Percentiles rank a stretch among this genome's conserved stretches.
Conservation (phyloP, 2,888 invertebrate species). For the Pristionchus arcanus region DNA sequence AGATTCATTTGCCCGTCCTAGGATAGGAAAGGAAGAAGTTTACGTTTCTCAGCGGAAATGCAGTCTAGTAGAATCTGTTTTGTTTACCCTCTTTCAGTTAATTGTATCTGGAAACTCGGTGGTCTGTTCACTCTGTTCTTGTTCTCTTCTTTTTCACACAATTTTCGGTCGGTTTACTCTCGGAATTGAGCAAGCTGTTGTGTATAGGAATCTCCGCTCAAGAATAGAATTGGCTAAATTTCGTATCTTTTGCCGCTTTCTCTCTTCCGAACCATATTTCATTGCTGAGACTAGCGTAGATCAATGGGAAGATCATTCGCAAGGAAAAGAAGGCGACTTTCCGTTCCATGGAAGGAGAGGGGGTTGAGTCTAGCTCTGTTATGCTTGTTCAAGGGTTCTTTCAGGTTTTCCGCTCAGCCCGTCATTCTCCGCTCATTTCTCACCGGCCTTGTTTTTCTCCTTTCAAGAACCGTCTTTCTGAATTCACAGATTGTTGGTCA, state of each 20-base stretch:
- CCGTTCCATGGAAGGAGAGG: neutral
- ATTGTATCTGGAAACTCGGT: neutral
- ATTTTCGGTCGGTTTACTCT: neutral
- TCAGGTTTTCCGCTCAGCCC: neutral
- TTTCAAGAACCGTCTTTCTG: conserved; percentile 11
- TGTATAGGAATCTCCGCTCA: neutral
- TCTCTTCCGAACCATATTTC: neutral
- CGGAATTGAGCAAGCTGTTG: neutral
- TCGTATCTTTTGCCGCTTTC: neutral
- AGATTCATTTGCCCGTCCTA: neutral
- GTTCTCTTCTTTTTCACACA: neutral
- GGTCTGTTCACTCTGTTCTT: neutral
- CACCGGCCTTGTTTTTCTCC: neutral
- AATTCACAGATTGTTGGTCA: conserved; percentile 16
- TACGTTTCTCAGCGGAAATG: neutral
- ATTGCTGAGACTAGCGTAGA: neutral
- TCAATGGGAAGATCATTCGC: neutral
- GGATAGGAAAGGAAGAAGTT: neutral
- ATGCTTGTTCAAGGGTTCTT: neutral
- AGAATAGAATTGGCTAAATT: neutral
- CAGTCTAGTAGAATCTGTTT: neutral
- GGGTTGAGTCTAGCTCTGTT: neutral
- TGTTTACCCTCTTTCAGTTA: neutral
- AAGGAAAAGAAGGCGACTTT: neutral
- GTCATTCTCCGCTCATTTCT: neutral